Percentiles rank a stretch among this genome's conserved stretches.
phyloP scores from a whole-genome alignment of 1,140 invertebrate species.

The Hylaeus anthracinus region DNA sequence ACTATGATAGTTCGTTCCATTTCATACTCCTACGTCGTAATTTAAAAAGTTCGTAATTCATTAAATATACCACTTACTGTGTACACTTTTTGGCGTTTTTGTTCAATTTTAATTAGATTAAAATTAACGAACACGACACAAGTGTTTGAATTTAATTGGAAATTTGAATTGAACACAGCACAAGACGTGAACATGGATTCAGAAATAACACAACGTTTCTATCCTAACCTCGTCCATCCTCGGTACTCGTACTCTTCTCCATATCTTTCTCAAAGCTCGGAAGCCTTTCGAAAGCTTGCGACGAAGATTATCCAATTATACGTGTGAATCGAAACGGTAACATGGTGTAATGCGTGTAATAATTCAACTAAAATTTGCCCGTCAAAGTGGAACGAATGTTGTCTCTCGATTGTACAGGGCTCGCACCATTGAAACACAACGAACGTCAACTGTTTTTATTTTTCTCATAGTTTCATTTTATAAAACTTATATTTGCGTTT shows the following conservation, averaged over 20 bases:
- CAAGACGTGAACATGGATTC: too few relatives aligned
- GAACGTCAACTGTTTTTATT: neutral
- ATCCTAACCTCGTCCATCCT: constrained; percentile 23
- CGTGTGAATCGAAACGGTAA: neutral
- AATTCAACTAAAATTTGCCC: constrained; percentile 22
- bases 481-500: neutral
- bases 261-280: constrained; percentile 14
- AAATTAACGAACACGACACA: too few relatives aligned
- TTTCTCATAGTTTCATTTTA: neutral
- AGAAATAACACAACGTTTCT: neutral
- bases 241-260: neutral
- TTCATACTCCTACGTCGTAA: constrained; percentile 15
- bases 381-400: neutral
- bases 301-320: constrained; percentile 38
- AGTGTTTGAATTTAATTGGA: too few relatives aligned
- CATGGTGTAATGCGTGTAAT: neutral
- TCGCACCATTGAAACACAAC: constrained; percentile 9
- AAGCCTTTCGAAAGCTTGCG: neutral
- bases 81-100: too few relatives aligned
- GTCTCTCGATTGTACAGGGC: neutral
- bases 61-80: too few relatives aligned
- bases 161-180: too few relatives aligned
- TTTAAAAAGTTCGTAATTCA: neutral
- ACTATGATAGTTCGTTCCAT: constrained; percentile 59
- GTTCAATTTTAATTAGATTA: too few relatives aligned